Percentiles rank a stretch among this genome's conserved stretches.
phyloP scores from a whole-genome alignment of 2,797 vertebrate genomes.

The Melanotaenia boesemani region DNA sequence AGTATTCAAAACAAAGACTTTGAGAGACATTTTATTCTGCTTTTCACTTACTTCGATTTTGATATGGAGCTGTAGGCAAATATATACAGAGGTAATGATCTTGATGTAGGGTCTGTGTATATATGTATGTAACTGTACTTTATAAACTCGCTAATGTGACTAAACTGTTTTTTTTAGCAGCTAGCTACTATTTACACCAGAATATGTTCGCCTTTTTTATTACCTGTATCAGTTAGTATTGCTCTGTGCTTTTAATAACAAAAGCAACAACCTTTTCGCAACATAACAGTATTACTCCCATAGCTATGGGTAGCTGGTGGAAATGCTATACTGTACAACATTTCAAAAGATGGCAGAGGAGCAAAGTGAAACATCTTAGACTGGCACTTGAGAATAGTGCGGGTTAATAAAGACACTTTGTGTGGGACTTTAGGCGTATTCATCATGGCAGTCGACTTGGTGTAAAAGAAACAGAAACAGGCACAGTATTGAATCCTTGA shows the following conservation, averaged over 20 bases:
- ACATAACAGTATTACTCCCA: neutral
- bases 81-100: slow-evolving; percentile 46
- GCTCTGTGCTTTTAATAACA: neutral
- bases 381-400: neutral
- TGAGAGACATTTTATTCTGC: neutral
- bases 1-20: slow-evolving; percentile 25
- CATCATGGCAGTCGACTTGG: neutral
- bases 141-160: neutral
- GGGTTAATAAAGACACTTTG: neutral
- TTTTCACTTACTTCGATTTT: neutral
- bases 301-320: neutral
- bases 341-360: neutral
- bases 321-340: neutral
- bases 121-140: neutral
- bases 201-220: neutral
- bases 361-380: neutral
- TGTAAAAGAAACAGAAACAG: neutral
- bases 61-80: slow-evolving; percentile 51
- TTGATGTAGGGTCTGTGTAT: neutral
- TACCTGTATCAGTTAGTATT: neutral
- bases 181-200: slow-evolving; percentile 13
- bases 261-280: neutral
- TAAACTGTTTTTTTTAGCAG: slow-evolving; percentile 6
- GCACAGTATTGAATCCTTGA: neutral
- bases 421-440: neutral